Evolutionary conservation across 2,113 vertebrate genomes (phyloP).

Genomic region (Cranoglanis bouderius): DNA sequence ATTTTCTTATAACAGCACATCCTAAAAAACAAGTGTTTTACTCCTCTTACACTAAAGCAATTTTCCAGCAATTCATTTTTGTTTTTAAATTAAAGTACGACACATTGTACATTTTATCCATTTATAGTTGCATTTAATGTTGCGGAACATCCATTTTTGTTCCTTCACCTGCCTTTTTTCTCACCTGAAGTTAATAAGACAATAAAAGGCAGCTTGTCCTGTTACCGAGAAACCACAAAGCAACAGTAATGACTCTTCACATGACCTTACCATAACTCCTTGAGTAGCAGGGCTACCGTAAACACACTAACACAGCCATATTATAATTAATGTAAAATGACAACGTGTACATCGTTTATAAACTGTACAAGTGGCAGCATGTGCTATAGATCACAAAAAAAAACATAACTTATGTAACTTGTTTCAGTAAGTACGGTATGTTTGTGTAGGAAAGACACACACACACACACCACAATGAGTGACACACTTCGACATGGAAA

Average conservation of each 20-base stretch:
- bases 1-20: no score
- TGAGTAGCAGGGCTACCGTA: background rate
- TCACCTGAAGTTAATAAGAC: background rate
- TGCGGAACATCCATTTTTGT: background rate
- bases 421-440: no score
- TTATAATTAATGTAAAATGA: background rate
- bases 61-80: no score
- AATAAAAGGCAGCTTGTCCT: background rate
- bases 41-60: no score
- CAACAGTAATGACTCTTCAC: background rate
- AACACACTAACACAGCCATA: background rate
- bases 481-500: background rate
- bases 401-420: background rate
- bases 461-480: constrained; percentile 14
- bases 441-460: background rate
- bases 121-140: no score
- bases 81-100: no score
- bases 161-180: background rate
- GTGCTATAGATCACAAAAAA: background rate
- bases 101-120: no score
- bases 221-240: background rate
- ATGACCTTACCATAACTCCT: background rate
- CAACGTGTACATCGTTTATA: background rate
- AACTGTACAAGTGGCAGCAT: background rate
- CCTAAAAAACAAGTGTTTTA: no score